Evolutionary conservation across 2,888 invertebrate species (phyloP), one percentile per base, ranked within the genome.

Genomic region (Machimus rusticus): DNA sequence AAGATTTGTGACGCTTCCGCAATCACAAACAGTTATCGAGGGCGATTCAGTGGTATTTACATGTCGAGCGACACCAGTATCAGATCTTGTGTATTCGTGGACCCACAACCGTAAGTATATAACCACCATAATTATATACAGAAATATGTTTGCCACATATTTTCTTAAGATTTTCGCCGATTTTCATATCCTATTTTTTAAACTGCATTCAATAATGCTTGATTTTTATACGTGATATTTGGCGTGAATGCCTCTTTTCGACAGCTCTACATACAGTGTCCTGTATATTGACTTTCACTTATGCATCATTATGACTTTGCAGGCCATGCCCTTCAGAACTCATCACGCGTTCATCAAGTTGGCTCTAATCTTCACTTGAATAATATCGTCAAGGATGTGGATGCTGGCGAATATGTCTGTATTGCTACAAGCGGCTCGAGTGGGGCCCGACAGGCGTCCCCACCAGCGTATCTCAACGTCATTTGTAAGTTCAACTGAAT

Each of bases 391-490:
- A 91, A 91, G 88, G 90, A 90, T 88, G 90, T 90, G 81, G 92
- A 93, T 90, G 90, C 89, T 88, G 92, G 92, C 51, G 92, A 92
- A 89, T 93, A 92, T 90, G 91, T 92, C 88, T 93, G 92, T 89
- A 93, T 93, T 89, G 93, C 93, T 81, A 91, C 92, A 89, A 92
- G 91, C 90, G 90, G 90, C 89, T 90, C 91, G 89, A 93, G 91
- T 90, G 92, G 92, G 88, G 93, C 93, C 90, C 91, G 93, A 89
- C 92, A 92, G 90, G 93, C 92, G 86, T 93, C 92, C 87, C 92
- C 93, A 46, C 91, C 92, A 88, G 93, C 92, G 85, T 91, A 91
- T 89, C 90, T 93, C 89, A 92, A 90, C 90, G 90, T 93, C 87
- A 92, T 93, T 90, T 92, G 92, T 93, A 90, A 93, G 93, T 92